These are phyloP conservation scores for Podarcis lilfordi DNA, from an alignment of 2,797 vertebrate genomes.

Conservation along the genomic window DNA sequence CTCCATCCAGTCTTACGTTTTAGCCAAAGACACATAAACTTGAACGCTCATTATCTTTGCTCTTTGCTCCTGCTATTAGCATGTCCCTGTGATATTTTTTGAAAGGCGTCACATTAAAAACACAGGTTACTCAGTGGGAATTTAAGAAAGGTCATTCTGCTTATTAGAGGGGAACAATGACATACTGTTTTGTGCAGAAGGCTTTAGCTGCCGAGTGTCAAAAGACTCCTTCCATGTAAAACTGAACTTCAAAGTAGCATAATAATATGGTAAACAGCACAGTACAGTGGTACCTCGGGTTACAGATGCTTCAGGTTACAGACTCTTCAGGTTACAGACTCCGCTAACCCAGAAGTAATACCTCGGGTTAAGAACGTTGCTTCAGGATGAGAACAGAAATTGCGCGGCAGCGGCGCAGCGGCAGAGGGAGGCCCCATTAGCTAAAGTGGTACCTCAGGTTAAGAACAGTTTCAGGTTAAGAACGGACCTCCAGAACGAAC, in stretches of 20 bases:
- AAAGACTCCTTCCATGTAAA: background rate
- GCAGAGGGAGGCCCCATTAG: too few relatives aligned
- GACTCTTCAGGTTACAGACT: too few relatives aligned
- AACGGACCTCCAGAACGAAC: too few relatives aligned
- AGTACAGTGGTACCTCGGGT: too few relatives aligned
- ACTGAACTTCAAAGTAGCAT: background rate
- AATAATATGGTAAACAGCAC: background rate
- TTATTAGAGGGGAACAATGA: conserved; percentile 1
- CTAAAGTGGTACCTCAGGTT: too few relatives aligned
- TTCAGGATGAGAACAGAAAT: too few relatives aligned
- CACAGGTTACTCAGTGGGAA: background rate
- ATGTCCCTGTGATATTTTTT: conserved; percentile 14
- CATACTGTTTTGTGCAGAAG: conserved; percentile 1
- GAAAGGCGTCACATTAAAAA: background rate
- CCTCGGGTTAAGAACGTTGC: too few relatives aligned
- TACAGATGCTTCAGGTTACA: too few relatives aligned
- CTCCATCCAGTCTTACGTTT: background rate
- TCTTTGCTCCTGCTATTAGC: background rate
- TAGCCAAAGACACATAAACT: background rate
- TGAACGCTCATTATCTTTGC: background rate
- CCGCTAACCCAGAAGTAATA: too few relatives aligned
- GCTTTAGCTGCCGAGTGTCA: background rate
- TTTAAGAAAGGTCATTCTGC: conserved; percentile 30
- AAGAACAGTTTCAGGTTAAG: too few relatives aligned
- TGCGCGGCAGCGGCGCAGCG: fast-evolving